phyloP scores from a whole-genome alignment of 2,113 vertebrate genomes.

The Porphyrio hochstetteri region DNA sequence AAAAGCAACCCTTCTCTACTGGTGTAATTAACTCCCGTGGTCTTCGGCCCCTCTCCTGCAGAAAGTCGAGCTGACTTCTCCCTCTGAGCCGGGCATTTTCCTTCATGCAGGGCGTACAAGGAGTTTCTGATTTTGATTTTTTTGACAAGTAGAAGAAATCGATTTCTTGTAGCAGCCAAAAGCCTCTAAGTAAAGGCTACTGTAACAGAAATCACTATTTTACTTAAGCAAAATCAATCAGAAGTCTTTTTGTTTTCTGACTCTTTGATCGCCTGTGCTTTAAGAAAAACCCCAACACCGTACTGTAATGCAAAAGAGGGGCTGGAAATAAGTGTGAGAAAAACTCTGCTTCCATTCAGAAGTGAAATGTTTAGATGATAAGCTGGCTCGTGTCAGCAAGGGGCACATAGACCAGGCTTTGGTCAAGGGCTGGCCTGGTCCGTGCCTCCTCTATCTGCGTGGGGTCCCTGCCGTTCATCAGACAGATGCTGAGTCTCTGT shows the following conservation, averaged over 20 bases:
- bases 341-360: constrained; percentile 62
- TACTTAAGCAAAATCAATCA: constrained; percentile 74
- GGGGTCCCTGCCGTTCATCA: not conserved
- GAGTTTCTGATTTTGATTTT: constrained; percentile 24
- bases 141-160: constrained; percentile 66
- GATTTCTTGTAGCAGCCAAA: constrained; percentile 59
- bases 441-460: fast-evolving
- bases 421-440: too few relatives aligned
- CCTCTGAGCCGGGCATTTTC: constrained; percentile 22
- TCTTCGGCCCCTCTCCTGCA: constrained; percentile 8
- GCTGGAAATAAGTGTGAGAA: constrained; percentile 58
- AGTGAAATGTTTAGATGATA: not conserved
- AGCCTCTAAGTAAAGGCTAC: constrained; percentile 68
- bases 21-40: not conserved
- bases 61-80: constrained; percentile 45
- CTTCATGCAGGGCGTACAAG: not conserved
- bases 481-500: not conserved
- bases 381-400: too few relatives aligned
- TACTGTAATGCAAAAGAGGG: constrained; percentile 51
- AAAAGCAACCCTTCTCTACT: not conserved
- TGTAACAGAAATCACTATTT: constrained; percentile 67
- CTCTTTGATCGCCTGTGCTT: constrained; percentile 67
- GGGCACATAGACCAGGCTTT: too few relatives aligned
- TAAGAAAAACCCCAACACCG: not conserved
- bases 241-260: constrained; percentile 71